phyloP scores from a whole-genome alignment of 2,113 vertebrate species.

The Petrocephalus zakoni region DNA sequence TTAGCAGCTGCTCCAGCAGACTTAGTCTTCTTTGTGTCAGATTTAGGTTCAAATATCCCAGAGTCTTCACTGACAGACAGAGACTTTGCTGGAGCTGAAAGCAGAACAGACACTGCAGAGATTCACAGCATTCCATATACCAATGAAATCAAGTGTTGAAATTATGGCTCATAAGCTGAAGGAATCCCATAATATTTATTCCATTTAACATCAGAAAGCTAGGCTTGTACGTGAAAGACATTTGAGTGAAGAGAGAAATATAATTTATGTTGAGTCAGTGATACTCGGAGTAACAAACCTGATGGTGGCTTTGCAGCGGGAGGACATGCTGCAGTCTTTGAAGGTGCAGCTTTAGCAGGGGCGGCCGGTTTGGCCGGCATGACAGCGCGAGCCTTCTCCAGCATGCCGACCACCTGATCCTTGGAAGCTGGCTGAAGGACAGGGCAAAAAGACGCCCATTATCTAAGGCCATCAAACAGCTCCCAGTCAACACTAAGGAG shows the following conservation, averaged over 20 bases:
- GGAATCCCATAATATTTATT: neutral
- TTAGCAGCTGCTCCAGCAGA: conserved; percentile 64
- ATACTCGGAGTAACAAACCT: conserved; percentile 55
- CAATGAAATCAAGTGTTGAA: neutral
- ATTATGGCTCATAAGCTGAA: neutral
- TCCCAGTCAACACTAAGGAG: neutral
- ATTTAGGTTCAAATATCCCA: conserved; percentile 65
- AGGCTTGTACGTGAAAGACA: neutral
- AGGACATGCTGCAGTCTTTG: conserved; percentile 59
- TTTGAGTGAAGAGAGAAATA: neutral
- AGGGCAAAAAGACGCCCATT: neutral
- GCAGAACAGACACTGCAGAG: neutral
- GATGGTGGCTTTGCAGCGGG: conserved; percentile 61
- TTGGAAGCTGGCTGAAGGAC: conserved; percentile 80
- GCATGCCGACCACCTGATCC: conserved; percentile 84
- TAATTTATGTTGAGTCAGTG: neutral
- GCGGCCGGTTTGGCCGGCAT: conserved; percentile 86
- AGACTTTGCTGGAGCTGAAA: conserved; percentile 42
- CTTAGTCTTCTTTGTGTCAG: conserved; percentile 78
- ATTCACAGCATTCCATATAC: neutral
- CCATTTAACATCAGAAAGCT: neutral
- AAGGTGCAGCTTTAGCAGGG: conserved; percentile 60
- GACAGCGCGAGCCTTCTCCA: conserved; percentile 88
- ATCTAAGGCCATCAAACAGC: neutral
- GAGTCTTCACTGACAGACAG: conserved; percentile 63